Evolutionary conservation across 1,140 invertebrate genomes (phyloP), one percentile per base, ranked within the genome.

Genomic region (Zophobas morio): DNA sequence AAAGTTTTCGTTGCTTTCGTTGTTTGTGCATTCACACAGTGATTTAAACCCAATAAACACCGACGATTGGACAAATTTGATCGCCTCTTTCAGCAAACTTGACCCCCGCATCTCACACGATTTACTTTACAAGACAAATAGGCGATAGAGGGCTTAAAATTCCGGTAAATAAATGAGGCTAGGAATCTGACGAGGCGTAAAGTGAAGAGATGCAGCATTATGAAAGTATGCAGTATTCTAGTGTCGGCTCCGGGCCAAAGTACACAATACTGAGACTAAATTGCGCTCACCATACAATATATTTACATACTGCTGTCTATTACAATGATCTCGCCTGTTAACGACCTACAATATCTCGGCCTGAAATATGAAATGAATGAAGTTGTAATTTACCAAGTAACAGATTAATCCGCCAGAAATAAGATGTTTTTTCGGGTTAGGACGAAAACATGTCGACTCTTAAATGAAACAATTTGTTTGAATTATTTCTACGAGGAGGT

Each of bases 151-250:
- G 60, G 39, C 32, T 66, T 40, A 66, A 63, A 66, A 66, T 66
- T 37, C 60, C 60, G 1, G 37, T 66, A 20, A 40, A 66, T 66
- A 66, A 66, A 66, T 66, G 60, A 66, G 60, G 60, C 60, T 42
- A 66, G 60, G 60, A 66, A 66, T 66, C 60, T 66, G 53, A 54
- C 70, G 78, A 79, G 78, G 78, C 77, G 78, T 79, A 79, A 79
- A 79, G 76, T 77, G 75, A 79, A 74, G 75, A 77, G 75, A 77
- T 79, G 75, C 78, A 77, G 79, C 76, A 80, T 80, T 80, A 79
- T 77, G 71, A 79, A 79, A 75, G 75, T 73, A 73, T 73, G 71
- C 71, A 73, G 54, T 79, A 79, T 79, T 79, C 79, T 78, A 78
- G 76, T 78, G 75, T 73, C 76, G 79, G 79, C 79, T 72, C 51